These are phyloP conservation scores for Cacatua alba DNA, from an alignment of 2,113 vertebrate species.

Conservation along the genomic window DNA sequence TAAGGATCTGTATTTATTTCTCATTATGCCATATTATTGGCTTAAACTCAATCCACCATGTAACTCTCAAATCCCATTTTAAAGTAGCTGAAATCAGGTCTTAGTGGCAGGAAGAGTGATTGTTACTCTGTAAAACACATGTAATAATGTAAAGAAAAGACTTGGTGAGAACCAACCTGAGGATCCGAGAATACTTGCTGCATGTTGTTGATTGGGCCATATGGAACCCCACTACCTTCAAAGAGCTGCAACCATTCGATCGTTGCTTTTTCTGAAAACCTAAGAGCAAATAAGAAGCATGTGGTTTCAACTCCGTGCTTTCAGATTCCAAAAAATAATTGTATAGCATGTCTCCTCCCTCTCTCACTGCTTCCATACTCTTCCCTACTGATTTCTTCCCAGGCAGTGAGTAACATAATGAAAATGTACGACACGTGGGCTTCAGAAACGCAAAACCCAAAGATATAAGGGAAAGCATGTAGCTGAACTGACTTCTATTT, in stretches of 20 bases:
- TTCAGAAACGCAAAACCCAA: slow-evolving; percentile 50
- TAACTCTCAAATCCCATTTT: background rate
- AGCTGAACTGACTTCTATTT: slow-evolving; percentile 29
- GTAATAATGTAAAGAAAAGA: background rate
- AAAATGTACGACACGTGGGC: slow-evolving; percentile 33
- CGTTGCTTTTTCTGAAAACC: slow-evolving; percentile 86
- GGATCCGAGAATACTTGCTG: slow-evolving; percentile 89
- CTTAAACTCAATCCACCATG: background rate
- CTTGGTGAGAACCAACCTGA: slow-evolving; percentile 81
- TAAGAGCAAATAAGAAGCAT: slow-evolving; percentile 70
- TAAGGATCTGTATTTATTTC: background rate
- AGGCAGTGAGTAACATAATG: slow-evolving; percentile 25
- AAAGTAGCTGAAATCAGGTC: background rate
- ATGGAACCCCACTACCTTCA: slow-evolving; percentile 88
- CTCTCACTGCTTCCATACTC: background rate
- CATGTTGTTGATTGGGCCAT: slow-evolving; percentile 93
- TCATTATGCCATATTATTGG: background rate
- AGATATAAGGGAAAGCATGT: slow-evolving; percentile 4
- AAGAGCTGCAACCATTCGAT: slow-evolving; percentile 86
- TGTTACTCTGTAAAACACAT: background rate
- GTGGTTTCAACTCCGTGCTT: slow-evolving; percentile 19
- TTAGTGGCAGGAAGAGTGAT: background rate
- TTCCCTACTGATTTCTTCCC: slow-evolving; percentile 32
- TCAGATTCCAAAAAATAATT: slow-evolving; percentile 1
- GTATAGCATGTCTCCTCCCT: background rate